Conservation (phyloP, 2,888 invertebrate genomes). For the Hybos culiciformis region DNA sequence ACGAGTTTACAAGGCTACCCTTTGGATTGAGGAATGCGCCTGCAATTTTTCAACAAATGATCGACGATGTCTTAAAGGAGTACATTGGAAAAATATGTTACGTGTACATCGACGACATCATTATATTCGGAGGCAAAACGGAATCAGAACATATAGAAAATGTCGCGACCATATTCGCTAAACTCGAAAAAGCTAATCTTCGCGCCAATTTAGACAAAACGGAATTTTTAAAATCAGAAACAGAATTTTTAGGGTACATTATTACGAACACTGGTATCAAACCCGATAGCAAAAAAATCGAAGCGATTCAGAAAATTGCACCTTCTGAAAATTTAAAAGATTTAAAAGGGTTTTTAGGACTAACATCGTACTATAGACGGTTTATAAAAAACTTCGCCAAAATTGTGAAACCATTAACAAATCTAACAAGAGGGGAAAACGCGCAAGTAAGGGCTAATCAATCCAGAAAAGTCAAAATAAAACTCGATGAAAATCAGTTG, state of each 20-base stretch:
- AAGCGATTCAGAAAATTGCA: conserved; percentile 6
- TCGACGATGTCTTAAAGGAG: conserved; percentile 14
- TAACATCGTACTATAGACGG: conserved; percentile 12
- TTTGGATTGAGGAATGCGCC: conserved; percentile 7
- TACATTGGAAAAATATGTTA: conserved; percentile 10
- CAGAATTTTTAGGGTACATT: conserved; percentile 12
- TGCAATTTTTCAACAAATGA: conserved; percentile 12
- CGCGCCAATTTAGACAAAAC: conserved; percentile 12
- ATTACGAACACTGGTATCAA: conserved; percentile 11
- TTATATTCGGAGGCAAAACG: conserved; percentile 11
- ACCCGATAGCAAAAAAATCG: conserved; percentile 8
- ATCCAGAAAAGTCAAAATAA: conserved; percentile 11
- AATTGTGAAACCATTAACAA: conserved; percentile 14
- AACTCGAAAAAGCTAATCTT: conserved; percentile 8
- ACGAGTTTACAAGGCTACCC: conserved; percentile 9
- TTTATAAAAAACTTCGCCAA: conserved; percentile 13
- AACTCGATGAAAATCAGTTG: not conserved
- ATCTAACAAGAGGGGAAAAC: conserved; percentile 13
- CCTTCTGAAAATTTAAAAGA: conserved; percentile 11
- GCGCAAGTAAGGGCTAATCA: conserved; percentile 11
- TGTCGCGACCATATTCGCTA: too few relatives aligned
- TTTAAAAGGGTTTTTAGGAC: conserved; percentile 11
- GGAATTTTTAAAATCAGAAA: conserved; percentile 10
- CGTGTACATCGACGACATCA: conserved; percentile 16
- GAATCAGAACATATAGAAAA: conserved; percentile 9